A percentile compares a stretch with the other conserved stretches of the same genome.
phyloP scores from a whole-genome alignment of 2,888 invertebrate species.

The Temnothorax ravouxi region DNA sequence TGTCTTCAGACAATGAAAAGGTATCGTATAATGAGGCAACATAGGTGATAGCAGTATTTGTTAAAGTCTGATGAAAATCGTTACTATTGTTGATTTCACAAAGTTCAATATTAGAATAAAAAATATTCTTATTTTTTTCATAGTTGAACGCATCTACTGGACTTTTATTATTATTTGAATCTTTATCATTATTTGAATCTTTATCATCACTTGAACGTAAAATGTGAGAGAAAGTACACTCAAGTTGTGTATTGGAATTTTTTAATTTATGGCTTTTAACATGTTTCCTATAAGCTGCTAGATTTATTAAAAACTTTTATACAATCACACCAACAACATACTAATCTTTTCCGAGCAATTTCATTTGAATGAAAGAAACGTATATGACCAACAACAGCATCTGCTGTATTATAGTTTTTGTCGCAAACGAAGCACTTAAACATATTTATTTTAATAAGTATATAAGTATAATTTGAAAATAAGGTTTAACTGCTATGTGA shows the following conservation, averaged over 20 bases:
- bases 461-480: too few species aligned
- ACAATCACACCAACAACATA: constrained; percentile 18
- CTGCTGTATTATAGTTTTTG: not conserved
- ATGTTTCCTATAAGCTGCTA: not conserved
- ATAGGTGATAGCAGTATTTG: constrained; percentile 10
- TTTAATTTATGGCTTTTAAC: not conserved
- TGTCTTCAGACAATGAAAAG: not conserved
- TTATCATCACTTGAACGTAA: not conserved
- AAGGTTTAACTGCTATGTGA: too few species aligned
- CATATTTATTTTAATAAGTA: not conserved
- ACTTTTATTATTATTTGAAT: constrained; percentile 6
- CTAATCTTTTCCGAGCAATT: constrained; percentile 11
- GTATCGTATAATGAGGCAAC: constrained; percentile 12
- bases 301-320: not conserved
- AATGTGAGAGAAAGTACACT: not conserved
- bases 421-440: not conserved
- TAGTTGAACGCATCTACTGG: not conserved
- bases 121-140: not conserved
- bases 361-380: constrained; percentile 13
- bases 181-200: too few species aligned
- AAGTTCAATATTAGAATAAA: not conserved
- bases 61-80: constrained; percentile 18
- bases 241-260: not conserved
- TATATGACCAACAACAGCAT: not conserved
- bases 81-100: constrained; percentile 4